A percentile compares a stretch with the other conserved stretches of the same genome.
Evolutionary conservation across 2,888 invertebrate species (phyloP).

Genomic region (Muschampia plurimacula): DNA sequence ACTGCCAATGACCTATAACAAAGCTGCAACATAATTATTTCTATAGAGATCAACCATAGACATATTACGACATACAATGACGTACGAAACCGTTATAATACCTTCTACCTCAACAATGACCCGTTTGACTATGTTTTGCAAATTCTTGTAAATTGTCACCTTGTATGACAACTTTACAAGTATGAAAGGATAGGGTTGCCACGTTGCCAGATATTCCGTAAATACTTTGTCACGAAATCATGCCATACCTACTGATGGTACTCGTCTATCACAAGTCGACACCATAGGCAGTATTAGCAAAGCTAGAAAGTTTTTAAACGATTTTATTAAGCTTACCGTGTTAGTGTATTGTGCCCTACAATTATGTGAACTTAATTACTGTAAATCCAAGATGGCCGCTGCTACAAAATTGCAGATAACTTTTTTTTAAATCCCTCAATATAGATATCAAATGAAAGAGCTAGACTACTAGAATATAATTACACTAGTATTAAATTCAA

Average conservation of each 20-base stretch:
- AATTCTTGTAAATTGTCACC: background rate
- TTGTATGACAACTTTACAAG: background rate
- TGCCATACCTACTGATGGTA: background rate
- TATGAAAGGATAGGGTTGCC: background rate
- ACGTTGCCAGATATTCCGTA: background rate
- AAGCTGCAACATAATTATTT: background rate
- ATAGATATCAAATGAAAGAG: too few species aligned
- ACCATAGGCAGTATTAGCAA: too few species aligned
- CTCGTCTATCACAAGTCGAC: too few species aligned
- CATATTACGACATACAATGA: background rate
- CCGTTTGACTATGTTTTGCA: slow-evolving; percentile 1
- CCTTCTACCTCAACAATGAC: slow-evolving; percentile 14
- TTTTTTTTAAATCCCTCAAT: too few species aligned
- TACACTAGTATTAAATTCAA: too few species aligned
- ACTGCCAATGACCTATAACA: slow-evolving; percentile 78
- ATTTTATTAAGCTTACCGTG: too few species aligned
- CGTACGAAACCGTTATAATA: slow-evolving; percentile 12
- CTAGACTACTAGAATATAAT: too few species aligned
- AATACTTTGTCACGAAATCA: background rate
- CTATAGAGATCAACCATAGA: background rate
- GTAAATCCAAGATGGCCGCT: too few species aligned
- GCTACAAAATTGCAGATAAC: too few species aligned
- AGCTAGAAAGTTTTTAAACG: too few species aligned
- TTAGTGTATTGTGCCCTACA: too few species aligned
- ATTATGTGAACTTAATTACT: too few species aligned